Evolutionary conservation across 2,113 vertebrate genomes (phyloP).

Genomic region (Spea multiplicata): DNA sequence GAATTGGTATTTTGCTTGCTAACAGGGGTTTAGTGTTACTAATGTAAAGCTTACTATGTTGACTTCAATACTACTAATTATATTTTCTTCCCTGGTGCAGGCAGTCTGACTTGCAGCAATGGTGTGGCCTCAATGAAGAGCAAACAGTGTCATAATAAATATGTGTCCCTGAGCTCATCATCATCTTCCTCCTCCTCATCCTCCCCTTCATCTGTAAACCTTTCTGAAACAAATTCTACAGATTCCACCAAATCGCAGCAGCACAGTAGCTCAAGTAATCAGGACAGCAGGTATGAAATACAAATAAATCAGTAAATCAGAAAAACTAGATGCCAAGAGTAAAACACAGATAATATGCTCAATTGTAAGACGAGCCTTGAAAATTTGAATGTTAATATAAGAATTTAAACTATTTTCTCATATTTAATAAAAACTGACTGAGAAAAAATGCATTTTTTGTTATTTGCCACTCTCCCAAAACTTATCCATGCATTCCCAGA

Average conservation of each 20-base stretch:
- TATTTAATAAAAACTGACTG: too few relatives aligned
- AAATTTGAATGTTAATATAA: too few relatives aligned
- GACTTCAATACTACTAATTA: slow-evolving; percentile 38
- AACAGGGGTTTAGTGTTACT: too few relatives aligned
- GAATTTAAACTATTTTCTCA: too few relatives aligned
- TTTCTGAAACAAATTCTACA: slow-evolving; percentile 95
- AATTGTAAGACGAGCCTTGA: too few relatives aligned
- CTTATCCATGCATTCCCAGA: too few relatives aligned
- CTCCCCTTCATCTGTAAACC: slow-evolving; percentile 95
- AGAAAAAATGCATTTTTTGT: too few relatives aligned
- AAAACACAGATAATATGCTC: too few relatives aligned
- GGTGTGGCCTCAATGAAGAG: slow-evolving; percentile 83
- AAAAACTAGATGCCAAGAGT: too few relatives aligned
- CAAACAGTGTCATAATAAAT: slow-evolving; percentile 89
- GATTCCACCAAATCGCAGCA: slow-evolving; percentile 97
- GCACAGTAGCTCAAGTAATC: slow-evolving; percentile 93
- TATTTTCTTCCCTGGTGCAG: slow-evolving; percentile 69
- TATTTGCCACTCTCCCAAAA: too few relatives aligned
- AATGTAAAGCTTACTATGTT: slow-evolving; percentile 36
- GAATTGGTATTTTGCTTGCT: too few relatives aligned
- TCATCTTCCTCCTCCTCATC: slow-evolving; percentile 88
- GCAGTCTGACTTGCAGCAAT: slow-evolving; percentile 96
- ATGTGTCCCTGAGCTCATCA: slow-evolving; percentile 84
- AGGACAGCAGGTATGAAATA: slow-evolving; percentile 86
- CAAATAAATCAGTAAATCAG: too few relatives aligned